These are phyloP conservation scores for Oreamnos americanus DNA, from an alignment of 2,113 vertebrate genomes.

Conservation along the genomic window DNA sequence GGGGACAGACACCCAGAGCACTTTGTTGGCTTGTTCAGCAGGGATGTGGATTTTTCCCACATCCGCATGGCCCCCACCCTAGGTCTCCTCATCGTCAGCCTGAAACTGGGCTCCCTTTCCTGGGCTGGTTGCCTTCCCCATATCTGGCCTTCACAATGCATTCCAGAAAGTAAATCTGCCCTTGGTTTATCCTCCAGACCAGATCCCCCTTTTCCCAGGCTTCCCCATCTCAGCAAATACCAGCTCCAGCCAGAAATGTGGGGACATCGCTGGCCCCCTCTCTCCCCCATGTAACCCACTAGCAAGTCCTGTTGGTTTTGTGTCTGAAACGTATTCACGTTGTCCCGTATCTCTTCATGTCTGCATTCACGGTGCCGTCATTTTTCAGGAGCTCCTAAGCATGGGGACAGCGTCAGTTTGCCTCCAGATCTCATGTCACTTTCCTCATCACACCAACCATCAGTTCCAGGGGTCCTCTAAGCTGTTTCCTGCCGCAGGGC, in stretches of 20 bases:
- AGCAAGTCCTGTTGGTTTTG: background rate
- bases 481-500: accelerated
- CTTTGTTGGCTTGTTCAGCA: background rate
- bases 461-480: background rate
- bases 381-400: background rate
- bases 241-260: background rate
- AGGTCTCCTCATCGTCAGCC: background rate
- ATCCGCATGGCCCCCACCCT: accelerated
- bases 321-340: accelerated
- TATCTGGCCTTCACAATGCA: background rate
- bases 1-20: background rate
- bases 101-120: background rate
- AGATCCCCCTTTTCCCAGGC: background rate
- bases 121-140: background rate
- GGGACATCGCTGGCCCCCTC: accelerated
- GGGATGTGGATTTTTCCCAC: accelerated
- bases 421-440: background rate
- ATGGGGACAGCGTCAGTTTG: background rate
- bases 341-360: background rate
- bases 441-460: background rate
- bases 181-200: background rate
- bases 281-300: background rate
- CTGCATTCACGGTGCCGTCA: accelerated
- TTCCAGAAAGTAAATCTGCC: background rate
- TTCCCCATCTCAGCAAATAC: background rate